Evolutionary conservation across 2,797 vertebrate species (phyloP), one percentile per base, ranked within the genome.

Genomic region (Gastrophryne carolinensis): DNA sequence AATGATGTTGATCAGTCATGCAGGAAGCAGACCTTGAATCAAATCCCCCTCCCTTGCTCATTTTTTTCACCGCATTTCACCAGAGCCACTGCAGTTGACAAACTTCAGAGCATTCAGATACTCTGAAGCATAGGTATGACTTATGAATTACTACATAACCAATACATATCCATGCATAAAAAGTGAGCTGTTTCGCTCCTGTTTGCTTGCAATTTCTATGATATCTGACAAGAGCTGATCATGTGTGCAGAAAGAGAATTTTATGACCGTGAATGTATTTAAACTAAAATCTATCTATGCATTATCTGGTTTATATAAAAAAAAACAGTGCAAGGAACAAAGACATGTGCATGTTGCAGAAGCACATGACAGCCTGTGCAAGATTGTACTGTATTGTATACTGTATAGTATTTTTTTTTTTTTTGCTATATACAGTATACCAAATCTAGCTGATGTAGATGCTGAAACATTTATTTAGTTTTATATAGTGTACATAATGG

Each of bases 1-100:
- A 95, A 96, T 94, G 86, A 92, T 90, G 91, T 88, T 91, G 93
- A 92, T 91, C 90, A 85, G 86, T 92, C 88, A 90, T 91, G 90
- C 90, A 89, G 87, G 78, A 85, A 88, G 82, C 88, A 90, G 90
- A 92, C 92, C 91, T 91, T 89, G 87, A 88, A 79, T 81, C 27
- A 72, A 84, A 81, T 58, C 56, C 70, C 44, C 53, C 61, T 52
- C 72, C 73, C 64, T 47, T 17, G 30, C 26, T 19, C 15, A 67
- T 54, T 74, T 72, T 39, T 76, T 73, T 64, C 58, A 70, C 75
- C 3, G 11, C 78, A 70, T 5, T 1, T 72, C 68, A 57, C 68
- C 44, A 49, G 23, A 73, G 73, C 63, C 47, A 60, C 64, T 17
- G 70, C 77, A 81, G 81, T 75, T 66, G 82, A 77, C 49, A 58